Percentiles rank a stretch among this genome's conserved stretches.
These are phyloP conservation scores for Otocyon megalotis DNA, from an alignment of 2,113 vertebrate genomes.

Conservation along the genomic window DNA sequence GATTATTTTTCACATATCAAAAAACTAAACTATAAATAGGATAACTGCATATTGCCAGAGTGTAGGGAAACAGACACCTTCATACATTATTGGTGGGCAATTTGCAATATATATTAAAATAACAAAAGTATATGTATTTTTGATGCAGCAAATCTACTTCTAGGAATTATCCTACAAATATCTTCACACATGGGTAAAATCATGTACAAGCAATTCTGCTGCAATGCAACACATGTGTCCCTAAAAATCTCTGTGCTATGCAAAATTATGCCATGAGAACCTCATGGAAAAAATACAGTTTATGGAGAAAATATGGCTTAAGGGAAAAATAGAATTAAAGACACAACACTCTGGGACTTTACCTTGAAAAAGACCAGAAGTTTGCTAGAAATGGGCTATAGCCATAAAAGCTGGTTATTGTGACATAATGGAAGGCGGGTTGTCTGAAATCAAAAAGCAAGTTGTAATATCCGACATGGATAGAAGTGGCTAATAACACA, in stretches of 20 bases:
- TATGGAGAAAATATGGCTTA: background rate
- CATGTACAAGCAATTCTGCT: background rate
- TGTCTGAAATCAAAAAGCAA: background rate
- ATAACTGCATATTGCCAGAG: background rate
- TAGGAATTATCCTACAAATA: constrained; percentile 6
- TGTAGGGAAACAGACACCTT: background rate
- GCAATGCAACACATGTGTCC: background rate
- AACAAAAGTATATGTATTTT: background rate
- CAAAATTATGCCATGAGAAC: background rate
- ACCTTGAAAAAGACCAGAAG: background rate
- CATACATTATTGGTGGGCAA: background rate
- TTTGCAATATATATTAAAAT: background rate
- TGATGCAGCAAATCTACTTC: background rate
- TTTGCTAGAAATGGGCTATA: background rate
- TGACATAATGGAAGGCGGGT: background rate
- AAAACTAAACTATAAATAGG: background rate
- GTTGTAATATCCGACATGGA: background rate
- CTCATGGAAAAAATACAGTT: background rate
- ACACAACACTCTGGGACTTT: background rate
- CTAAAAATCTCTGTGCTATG: background rate
- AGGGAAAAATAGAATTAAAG: background rate
- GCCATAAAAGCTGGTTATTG: background rate
- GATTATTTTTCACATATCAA: background rate
- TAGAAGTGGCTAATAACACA: background rate
- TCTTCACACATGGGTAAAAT: background rate